These are phyloP conservation scores for Cephus rjabovi DNA, from an alignment of 2,888 invertebrate genomes.

Conservation along the genomic window DNA sequence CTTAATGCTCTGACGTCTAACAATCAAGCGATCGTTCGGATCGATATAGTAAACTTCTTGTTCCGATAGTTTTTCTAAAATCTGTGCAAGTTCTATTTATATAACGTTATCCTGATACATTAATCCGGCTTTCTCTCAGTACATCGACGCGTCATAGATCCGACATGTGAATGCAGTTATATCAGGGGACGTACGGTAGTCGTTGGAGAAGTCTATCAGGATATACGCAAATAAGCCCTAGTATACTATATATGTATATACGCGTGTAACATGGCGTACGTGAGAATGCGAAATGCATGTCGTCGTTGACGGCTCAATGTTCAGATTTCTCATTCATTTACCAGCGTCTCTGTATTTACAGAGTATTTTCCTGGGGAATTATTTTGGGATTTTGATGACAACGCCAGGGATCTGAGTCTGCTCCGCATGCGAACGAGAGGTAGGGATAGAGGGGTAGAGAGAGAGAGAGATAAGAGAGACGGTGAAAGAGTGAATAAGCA, in stretches of 20 bases:
- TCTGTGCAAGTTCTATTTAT: conserved; percentile 7
- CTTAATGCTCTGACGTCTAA: not conserved
- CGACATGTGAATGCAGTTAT: conserved; percentile 27
- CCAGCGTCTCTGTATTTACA: conserved; percentile 13
- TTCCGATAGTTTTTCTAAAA: not conserved
- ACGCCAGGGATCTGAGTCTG: not conserved
- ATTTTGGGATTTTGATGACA: not conserved
- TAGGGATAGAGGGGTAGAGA: conserved; percentile 8
- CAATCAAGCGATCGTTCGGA: no score
- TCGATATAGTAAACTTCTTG: no score
- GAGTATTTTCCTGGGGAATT: conserved; percentile 27
- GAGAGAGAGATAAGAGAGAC: conserved; percentile 8
- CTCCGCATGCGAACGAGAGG: conserved; percentile 12
- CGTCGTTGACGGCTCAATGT: conserved; percentile 25
- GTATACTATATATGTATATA: conserved; percentile 3
- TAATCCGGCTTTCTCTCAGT: conserved; percentile 19
- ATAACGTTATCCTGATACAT: conserved; percentile 22
- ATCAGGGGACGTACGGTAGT: conserved; percentile 2
- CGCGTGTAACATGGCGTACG: not conserved
- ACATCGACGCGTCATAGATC: conserved; percentile 17
- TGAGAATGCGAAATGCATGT: conserved; percentile 28
- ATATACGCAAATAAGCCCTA: conserved; percentile 14
- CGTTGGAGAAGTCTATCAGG: conserved; percentile 12
- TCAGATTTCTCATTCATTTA: conserved; percentile 11
- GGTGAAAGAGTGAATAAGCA: not conserved